These are phyloP conservation scores for Calidris pugnax DNA, from an alignment of 2,113 vertebrate species.

Conservation along the genomic window DNA sequence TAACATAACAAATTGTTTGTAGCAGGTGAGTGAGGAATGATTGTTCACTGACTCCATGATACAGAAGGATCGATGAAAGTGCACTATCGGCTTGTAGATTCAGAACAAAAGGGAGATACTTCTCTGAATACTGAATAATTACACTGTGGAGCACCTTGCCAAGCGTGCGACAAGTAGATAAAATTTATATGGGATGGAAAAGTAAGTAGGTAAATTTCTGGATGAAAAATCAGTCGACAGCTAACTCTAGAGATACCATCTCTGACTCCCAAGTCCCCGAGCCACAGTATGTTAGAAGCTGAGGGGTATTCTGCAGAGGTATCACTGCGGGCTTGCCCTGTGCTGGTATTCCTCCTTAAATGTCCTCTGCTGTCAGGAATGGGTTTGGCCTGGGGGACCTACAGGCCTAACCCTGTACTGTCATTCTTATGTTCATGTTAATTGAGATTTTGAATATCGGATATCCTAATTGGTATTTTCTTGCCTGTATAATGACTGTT, in stretches of 20 bases:
- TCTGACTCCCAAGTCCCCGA: background rate
- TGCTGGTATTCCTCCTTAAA: background rate
- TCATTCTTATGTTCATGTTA: background rate
- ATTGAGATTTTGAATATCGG: background rate
- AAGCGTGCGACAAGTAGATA: background rate
- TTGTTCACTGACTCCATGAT: background rate
- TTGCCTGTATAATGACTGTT: conserved; percentile 20
- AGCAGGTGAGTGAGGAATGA: background rate
- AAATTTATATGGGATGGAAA: background rate
- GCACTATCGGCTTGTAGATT: background rate
- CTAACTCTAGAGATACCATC: background rate
- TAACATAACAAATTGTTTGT: background rate
- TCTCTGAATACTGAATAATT: background rate
- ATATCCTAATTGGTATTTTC: conserved; percentile 31
- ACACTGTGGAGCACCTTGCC: background rate
- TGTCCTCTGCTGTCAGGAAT: background rate
- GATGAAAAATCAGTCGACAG: background rate
- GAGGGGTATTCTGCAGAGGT: background rate
- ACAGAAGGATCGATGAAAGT: background rate
- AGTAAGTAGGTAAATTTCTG: background rate
- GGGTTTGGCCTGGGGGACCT: background rate
- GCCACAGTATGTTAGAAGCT: background rate
- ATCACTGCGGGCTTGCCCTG: background rate
- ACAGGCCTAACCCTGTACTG: background rate
- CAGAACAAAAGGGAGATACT: background rate